These are phyloP conservation scores for Cyprinodon diabolis DNA, from an alignment of 2,797 vertebrate species.

Conservation along the genomic window DNA sequence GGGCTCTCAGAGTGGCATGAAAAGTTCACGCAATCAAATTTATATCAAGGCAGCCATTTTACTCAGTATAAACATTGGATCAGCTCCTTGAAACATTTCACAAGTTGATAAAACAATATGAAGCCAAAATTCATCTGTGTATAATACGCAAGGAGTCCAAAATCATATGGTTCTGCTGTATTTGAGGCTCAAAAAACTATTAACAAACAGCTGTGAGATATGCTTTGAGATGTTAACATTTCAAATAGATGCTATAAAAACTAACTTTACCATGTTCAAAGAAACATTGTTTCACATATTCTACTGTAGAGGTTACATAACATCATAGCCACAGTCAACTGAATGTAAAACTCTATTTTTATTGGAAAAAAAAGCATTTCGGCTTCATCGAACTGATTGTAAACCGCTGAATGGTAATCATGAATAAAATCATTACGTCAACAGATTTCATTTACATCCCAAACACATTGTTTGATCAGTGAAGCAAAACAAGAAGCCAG, in stretches of 20 bases:
- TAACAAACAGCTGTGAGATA: background rate
- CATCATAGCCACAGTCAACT: background rate
- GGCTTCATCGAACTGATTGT: background rate
- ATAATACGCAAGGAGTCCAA: too few relatives aligned
- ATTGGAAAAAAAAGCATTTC: too few relatives aligned
- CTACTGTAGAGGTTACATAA: too few relatives aligned
- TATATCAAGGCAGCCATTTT: background rate
- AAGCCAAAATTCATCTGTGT: background rate
- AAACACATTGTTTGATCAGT: slow-evolving; percentile 13
- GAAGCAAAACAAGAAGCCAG: slow-evolving; percentile 51
- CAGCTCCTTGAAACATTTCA: background rate
- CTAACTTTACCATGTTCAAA: background rate
- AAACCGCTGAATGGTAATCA: background rate
- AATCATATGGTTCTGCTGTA: background rate
- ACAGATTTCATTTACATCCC: background rate
- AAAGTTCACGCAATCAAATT: slow-evolving; percentile 27
- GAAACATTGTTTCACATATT: background rate
- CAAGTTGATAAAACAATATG: background rate
- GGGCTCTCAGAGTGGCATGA: slow-evolving; percentile 33
- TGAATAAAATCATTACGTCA: background rate
- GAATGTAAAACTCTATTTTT: background rate
- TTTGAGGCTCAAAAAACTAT: too few relatives aligned
- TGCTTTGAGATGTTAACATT: background rate
- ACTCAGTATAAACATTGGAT: background rate
- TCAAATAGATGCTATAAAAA: background rate